Evolutionary conservation across 2,797 vertebrate species (phyloP).

Genomic region (Thaleichthys pacificus): DNA sequence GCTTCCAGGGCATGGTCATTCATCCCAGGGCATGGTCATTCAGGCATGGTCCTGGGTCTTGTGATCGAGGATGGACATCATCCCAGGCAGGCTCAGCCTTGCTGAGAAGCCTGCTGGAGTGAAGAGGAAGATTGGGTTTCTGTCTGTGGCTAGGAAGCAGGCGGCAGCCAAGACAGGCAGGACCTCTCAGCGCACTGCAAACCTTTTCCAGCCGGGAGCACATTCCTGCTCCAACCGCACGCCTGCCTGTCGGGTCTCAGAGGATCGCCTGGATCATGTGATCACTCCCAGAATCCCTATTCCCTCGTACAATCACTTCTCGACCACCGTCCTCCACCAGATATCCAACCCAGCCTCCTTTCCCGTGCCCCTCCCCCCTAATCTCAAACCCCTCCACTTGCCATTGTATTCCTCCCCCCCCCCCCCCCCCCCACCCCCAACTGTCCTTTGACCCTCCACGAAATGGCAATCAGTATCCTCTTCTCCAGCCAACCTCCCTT

Average conservation of each 20-base stretch:
- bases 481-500: not conserved
- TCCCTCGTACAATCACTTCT: not conserved
- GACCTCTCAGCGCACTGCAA: constrained; percentile 48
- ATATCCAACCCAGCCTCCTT: not conserved
- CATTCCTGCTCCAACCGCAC: constrained; percentile 58
- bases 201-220: constrained; percentile 65
- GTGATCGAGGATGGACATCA: not conserved
- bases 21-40: too few relatives aligned
- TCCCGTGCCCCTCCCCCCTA: not conserved
- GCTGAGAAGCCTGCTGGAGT: constrained; percentile 10
- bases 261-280: constrained; percentile 61
- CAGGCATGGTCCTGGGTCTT: too few relatives aligned
- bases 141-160: constrained; percentile 41
- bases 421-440: constrained; percentile 33
- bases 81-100: constrained; percentile 1
- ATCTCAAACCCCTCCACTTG: not conserved
- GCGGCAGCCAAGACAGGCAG: constrained; percentile 31
- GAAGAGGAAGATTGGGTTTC: constrained; percentile 52
- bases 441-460: not conserved
- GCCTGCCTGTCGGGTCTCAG: constrained; percentile 49
- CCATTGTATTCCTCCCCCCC: not conserved
- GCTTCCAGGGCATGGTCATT: too few relatives aligned
- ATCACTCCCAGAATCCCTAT: too few relatives aligned
- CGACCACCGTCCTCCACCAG: not conserved
- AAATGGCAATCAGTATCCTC: too few relatives aligned